Conservation (phyloP, 2,888 invertebrate genomes). For the Andrena hattorfiana region DNA sequence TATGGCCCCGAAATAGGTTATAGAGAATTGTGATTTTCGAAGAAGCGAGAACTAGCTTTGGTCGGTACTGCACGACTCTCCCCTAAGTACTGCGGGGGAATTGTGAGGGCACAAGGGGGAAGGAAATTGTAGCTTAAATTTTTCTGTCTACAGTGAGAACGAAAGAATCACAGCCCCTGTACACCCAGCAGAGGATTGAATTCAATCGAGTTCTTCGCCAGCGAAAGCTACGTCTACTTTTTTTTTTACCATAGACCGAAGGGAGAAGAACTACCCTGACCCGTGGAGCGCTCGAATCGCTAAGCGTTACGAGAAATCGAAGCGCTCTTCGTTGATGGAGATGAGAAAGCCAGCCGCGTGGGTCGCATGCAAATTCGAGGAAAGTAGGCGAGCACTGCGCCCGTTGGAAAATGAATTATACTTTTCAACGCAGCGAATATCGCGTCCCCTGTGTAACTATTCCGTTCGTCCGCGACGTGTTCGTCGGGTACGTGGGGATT, state of each 20-base stretch:
- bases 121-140: not conserved
- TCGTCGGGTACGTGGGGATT: not conserved
- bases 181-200: constrained; percentile 47
- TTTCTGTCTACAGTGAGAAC: no score
- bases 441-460: not conserved
- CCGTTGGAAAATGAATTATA: constrained; percentile 22
- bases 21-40: no score
- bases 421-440: constrained; percentile 4
- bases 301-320: constrained; percentile 27
- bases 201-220: constrained; percentile 47
- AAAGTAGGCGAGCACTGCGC: constrained; percentile 42
- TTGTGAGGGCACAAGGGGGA: not conserved
- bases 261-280: constrained; percentile 21
- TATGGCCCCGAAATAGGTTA: no score
- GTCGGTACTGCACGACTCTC: no score
- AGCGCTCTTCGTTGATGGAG: constrained; percentile 15
- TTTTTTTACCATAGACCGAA: constrained; percentile 38
- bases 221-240: constrained; percentile 38
- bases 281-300: constrained; percentile 37
- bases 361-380: constrained; percentile 9
- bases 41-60: no score
- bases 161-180: not conserved
- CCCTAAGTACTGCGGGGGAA: not conserved
- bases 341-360: constrained; percentile 33
- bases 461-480: not conserved